Evolutionary conservation across 2,797 vertebrate genomes (phyloP).

Genomic region (Sparidentex hasta): DNA sequence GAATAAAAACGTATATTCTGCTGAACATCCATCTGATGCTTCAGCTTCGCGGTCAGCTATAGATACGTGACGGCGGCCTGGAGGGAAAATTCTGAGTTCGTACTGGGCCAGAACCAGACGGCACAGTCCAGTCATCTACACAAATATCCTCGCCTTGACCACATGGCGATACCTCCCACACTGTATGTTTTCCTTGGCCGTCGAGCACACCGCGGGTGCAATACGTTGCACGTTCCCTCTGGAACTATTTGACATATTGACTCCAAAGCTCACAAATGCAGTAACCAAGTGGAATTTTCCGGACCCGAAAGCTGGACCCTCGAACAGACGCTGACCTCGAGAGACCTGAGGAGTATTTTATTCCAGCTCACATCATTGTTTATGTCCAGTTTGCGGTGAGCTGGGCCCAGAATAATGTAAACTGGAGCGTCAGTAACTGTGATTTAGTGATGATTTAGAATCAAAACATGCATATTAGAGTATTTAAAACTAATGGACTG

Average conservation of each 20-base stretch:
- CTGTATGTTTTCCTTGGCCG: conserved; percentile 92
- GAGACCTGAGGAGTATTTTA: not conserved
- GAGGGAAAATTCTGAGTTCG: not conserved
- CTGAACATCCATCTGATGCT: too few relatives aligned
- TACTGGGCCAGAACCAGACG: conserved; percentile 34
- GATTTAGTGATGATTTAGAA: not conserved
- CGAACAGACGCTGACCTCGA: conserved; percentile 69
- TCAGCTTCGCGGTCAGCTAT: not conserved
- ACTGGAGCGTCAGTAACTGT: fast-evolving
- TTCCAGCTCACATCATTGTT: not conserved
- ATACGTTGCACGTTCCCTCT: conserved; percentile 86
- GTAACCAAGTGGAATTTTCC: conserved; percentile 87
- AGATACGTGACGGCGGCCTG: not conserved
- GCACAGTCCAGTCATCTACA: conserved; percentile 88
- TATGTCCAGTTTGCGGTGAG: not conserved
- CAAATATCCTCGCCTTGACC: conserved; percentile 89
- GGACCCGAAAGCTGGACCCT: conserved; percentile 80
- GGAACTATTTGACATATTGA: conserved; percentile 89
- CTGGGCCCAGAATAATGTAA: not conserved
- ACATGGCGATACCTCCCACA: conserved; percentile 81
- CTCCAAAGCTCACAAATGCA: conserved; percentile 93
- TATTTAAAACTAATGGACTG: not conserved
- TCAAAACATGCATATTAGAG: not conserved
- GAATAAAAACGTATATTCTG: not conserved
- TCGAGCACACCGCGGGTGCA: conserved; percentile 80